Conservation (phyloP, 2,113 vertebrate genomes). For the Brienomyrus longianalis region DNA sequence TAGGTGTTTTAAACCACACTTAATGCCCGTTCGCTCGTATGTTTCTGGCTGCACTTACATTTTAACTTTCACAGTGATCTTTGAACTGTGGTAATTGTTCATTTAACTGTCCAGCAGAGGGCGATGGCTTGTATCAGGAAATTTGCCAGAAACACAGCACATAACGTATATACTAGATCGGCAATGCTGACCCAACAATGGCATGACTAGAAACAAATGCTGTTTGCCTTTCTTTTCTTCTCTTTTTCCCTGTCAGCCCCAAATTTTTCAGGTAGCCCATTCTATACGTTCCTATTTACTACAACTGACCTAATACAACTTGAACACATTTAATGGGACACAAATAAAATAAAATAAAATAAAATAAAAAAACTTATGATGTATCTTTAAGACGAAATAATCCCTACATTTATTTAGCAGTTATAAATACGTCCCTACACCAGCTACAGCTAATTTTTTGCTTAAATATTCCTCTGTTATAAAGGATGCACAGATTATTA, state of each 20-base stretch:
- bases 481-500: background rate
- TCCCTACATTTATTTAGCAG: background rate
- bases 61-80: background rate
- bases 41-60: background rate
- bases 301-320: background rate
- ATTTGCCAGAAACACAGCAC: constrained; percentile 11
- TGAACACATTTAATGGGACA: background rate
- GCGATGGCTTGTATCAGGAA: constrained; percentile 11
- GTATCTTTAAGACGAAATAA: background rate
- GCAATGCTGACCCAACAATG: constrained; percentile 3
- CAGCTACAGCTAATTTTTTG: background rate
- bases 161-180: background rate
- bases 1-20: background rate
- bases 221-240: constrained; percentile 8
- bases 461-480: background rate
- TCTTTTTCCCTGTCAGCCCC: background rate
- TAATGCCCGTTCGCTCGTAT: background rate
- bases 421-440: background rate
- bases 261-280: constrained; percentile 2
- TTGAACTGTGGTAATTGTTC: background rate
- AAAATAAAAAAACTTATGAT: background rate
- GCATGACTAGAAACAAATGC: background rate
- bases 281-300: background rate
- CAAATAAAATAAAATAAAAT: background rate
- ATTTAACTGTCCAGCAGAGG: background rate